Conservation (phyloP, 2,888 invertebrate genomes). For the Ennomos quercinarius region DNA sequence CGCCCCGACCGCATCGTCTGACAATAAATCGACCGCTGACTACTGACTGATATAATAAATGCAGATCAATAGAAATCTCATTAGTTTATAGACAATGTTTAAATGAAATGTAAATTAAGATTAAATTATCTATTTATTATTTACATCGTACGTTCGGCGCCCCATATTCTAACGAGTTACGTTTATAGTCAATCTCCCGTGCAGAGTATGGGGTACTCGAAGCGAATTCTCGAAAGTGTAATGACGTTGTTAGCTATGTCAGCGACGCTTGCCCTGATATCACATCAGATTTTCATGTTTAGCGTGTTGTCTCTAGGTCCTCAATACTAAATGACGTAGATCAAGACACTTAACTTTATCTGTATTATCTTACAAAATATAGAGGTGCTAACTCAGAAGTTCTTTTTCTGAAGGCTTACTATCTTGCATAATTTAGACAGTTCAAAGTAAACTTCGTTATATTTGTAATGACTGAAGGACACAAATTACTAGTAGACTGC, state of each 20-base stretch:
- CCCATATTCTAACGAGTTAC: constrained; percentile 48
- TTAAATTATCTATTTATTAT: constrained; percentile 78
- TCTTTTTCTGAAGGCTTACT: not conserved
- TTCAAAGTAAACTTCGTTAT: constrained; percentile 36
- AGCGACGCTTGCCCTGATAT: constrained; percentile 44
- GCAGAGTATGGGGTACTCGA: constrained; percentile 39
- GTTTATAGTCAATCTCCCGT: constrained; percentile 33
- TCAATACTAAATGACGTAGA: constrained; percentile 37
- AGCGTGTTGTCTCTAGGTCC: constrained; percentile 44
- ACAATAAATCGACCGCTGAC: constrained; percentile 49
- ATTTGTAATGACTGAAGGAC: constrained; percentile 38
- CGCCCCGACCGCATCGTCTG: constrained; percentile 20
- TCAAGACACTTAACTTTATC: constrained; percentile 37
- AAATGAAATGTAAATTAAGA: constrained; percentile 65
- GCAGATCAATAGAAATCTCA: constrained; percentile 76
- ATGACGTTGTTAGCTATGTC: constrained; percentile 49
- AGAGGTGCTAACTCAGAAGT: constrained; percentile 4
- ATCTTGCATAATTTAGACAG: constrained; percentile 29
- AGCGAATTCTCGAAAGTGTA: constrained; percentile 41
- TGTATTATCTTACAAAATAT: constrained; percentile 30
- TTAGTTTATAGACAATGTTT: constrained; percentile 73
- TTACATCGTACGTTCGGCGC: constrained; percentile 58
- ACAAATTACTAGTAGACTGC: constrained; percentile 46
- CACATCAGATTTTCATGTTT: constrained; percentile 42
- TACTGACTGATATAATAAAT: constrained; percentile 71